phyloP scores from a whole-genome alignment of 2,113 vertebrate species.

The Zingel zingel region DNA sequence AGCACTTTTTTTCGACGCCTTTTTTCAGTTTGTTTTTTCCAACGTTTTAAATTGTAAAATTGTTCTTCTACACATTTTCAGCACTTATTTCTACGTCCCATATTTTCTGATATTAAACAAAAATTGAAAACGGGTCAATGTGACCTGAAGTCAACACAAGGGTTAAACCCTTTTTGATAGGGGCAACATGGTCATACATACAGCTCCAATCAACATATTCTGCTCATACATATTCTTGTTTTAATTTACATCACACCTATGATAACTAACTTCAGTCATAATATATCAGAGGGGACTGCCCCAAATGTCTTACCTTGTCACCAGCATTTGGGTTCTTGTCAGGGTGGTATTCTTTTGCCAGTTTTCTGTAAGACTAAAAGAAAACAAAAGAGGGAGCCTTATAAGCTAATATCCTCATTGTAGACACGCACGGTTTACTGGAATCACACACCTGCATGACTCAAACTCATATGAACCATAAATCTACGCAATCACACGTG shows the following conservation, averaged over 20 bases:
- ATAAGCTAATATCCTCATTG: accelerated
- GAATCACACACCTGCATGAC: not conserved
- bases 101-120: no score
- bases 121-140: no score
- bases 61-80: no score
- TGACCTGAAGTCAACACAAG: no score
- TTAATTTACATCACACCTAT: not conserved
- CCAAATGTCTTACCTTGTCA: conserved; percentile 90
- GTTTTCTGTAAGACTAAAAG: conserved; percentile 93
- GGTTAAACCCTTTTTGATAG: not conserved
- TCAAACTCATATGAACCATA: not conserved
- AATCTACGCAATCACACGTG: conserved; percentile 26
- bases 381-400: not conserved
- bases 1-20: no score
- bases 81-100: no score
- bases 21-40: no score
- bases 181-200: not conserved
- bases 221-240: not conserved
- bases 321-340: conserved; percentile 99
- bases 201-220: not conserved
- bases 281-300: no score
- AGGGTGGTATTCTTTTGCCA: conserved; percentile 98
- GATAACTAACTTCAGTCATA: not conserved
- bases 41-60: no score
- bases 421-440: not conserved